Conservation (phyloP, 1,140 invertebrate species). For the Thaumetopoea pityocampa region DNA sequence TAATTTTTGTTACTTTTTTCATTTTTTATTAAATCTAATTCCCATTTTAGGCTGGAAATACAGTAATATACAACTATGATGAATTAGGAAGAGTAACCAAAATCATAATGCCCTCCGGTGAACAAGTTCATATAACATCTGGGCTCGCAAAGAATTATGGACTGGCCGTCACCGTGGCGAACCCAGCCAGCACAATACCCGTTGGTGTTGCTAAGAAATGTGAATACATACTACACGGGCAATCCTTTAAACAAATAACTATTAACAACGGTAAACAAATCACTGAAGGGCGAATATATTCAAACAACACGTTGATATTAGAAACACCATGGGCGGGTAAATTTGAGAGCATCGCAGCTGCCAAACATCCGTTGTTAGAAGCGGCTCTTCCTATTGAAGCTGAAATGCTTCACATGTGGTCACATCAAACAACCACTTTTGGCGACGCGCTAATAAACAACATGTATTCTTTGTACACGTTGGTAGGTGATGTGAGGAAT, state of each 20-base stretch:
- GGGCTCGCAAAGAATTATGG: constrained; percentile 85
- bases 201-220: constrained; percentile 76
- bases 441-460: constrained; percentile 85
- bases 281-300: constrained; percentile 83
- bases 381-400: constrained; percentile 92
- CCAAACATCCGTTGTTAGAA: constrained; percentile 91
- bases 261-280: constrained; percentile 80
- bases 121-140: constrained; percentile 87
- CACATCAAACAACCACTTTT: constrained; percentile 84
- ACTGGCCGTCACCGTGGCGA: constrained; percentile 82
- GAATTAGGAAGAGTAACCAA: constrained; percentile 88
- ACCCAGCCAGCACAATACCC: constrained; percentile 66
- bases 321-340: constrained; percentile 82
- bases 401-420: constrained; percentile 93
- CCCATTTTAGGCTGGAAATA: constrained; percentile 83
- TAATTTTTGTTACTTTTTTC: constrained; percentile 24
- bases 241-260: constrained; percentile 76
- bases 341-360: constrained; percentile 84
- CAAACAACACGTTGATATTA: constrained; percentile 86
- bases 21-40: constrained; percentile 22
- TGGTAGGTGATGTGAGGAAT: constrained; percentile 88
- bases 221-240: constrained; percentile 75
- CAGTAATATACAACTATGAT: constrained; percentile 93
- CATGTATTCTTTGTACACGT: constrained; percentile 87
- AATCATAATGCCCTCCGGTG: constrained; percentile 92